Percentiles rank a stretch among this genome's conserved stretches.
Conservation (phyloP, 2,113 vertebrate species). For the Alethe diademata region DNA sequence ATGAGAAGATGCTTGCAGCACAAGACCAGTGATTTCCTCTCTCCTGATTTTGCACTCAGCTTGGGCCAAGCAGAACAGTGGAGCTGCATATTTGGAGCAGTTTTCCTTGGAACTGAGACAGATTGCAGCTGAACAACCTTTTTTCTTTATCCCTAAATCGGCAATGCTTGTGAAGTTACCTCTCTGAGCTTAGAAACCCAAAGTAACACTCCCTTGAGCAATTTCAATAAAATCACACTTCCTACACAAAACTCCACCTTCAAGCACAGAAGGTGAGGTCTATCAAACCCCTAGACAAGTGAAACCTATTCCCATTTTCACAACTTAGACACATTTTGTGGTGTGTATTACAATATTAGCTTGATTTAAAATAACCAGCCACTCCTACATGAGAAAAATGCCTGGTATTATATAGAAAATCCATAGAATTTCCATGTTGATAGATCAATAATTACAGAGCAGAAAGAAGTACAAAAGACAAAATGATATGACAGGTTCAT, state of each 20-base stretch:
- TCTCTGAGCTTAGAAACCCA: background rate
- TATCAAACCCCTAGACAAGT: background rate
- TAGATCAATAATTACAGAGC: background rate
- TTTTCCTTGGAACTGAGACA: background rate
- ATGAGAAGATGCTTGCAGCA: background rate
- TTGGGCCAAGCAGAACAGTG: background rate
- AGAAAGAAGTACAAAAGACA: background rate
- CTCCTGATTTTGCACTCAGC: background rate
- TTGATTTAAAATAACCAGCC: background rate
- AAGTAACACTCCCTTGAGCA: background rate
- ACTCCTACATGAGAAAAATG: background rate
- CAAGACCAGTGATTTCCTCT: background rate
- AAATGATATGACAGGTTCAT: constrained; percentile 6
- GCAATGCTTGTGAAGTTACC: background rate
- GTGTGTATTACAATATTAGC: background rate
- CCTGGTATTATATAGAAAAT: background rate
- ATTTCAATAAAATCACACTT: background rate
- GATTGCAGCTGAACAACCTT: rapidly evolving
- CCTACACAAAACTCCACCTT: background rate
- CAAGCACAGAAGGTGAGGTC: background rate
- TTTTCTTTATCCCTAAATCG: background rate
- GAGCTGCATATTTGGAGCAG: background rate
- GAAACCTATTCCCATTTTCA: background rate
- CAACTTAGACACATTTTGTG: background rate
- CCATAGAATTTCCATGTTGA: background rate